Evolutionary conservation across 2,797 vertebrate species (phyloP).

Genomic region (Taenioides sp.): DNA sequence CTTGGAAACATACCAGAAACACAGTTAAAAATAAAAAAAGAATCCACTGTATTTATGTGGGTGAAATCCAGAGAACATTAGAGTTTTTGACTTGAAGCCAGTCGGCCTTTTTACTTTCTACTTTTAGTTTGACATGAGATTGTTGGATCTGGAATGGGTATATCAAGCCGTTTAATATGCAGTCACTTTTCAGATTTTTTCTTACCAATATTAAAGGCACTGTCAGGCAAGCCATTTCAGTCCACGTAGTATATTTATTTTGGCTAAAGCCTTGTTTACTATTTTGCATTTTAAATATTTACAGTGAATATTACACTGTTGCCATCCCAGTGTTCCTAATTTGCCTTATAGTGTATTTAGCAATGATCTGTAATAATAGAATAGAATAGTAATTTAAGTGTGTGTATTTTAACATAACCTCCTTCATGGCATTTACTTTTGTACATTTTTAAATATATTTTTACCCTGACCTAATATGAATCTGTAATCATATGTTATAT

Average conservation of each 20-base stretch:
- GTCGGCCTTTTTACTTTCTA: slow-evolving; percentile 55
- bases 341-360: no score
- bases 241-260: background rate
- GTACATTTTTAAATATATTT: background rate
- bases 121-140: slow-evolving; percentile 63
- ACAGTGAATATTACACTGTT: background rate
- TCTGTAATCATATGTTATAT: slow-evolving; percentile 44
- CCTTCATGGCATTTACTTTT: background rate
- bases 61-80: slow-evolving; percentile 54
- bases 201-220: slow-evolving; percentile 15
- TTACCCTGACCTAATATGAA: slow-evolving; percentile 4
- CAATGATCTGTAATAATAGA: no score
- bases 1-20: slow-evolving; percentile 76
- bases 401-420: no score
- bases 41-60: slow-evolving; percentile 48
- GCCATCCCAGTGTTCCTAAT: background rate
- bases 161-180: slow-evolving; percentile 65
- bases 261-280: background rate
- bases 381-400: no score
- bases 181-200: slow-evolving; percentile 51
- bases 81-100: slow-evolving; percentile 46
- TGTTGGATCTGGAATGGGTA: slow-evolving; percentile 38
- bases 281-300: background rate
- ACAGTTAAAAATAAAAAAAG: slow-evolving; percentile 63
- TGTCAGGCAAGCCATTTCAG: background rate